Evolutionary conservation across 2,888 invertebrate genomes (phyloP), one percentile per base, ranked within the genome.

Genomic region (Eupithecia inturbata): DNA sequence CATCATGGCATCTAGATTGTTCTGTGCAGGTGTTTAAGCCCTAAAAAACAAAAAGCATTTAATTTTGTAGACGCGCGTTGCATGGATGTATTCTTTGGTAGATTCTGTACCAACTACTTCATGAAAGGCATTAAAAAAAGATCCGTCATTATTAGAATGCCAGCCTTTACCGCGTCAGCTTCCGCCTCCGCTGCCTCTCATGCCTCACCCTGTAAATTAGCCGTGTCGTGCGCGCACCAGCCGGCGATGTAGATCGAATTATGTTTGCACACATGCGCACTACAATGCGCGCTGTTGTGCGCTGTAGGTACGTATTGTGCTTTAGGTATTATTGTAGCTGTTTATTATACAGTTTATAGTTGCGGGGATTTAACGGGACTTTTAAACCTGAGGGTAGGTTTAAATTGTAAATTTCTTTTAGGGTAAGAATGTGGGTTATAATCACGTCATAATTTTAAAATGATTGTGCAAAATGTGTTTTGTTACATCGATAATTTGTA

Each of bases 201-300:
- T 85, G 84, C 87, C 80, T 53, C 16, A 81, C 68, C 63, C 49
- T 69, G 76, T 81, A 70, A 88, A 89, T 76, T 75, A 72, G 77
- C 71, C 49, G 79, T 76, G 77, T 78, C 76, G 79, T 78, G 70
- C 63, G 87, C 87, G 78, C 78, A 7, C 57, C 22, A 10, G 26
- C 79, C 77, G 16, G 68, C 70, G 73, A 88, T 88, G 84, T 87
- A 87, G 84, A 91, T 89, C 89, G 87, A 90, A 91, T 89, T 87
- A 87, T 90, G 91, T 90, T 91, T 89, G 88, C 85, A 89, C 90
- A 89, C 90, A 91, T 88, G 90, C 85, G 87, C 85, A 83, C 68
- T 66, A 69, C 60, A 71, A 71, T 73, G 75, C 70, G 31, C 60
- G 22, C 31, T 26, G 62, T 31, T 33, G n/a, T 63, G 53, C 57